Evolutionary conservation across 2,113 vertebrate species (phyloP).

Genomic region (Todiramphus chloris): DNA sequence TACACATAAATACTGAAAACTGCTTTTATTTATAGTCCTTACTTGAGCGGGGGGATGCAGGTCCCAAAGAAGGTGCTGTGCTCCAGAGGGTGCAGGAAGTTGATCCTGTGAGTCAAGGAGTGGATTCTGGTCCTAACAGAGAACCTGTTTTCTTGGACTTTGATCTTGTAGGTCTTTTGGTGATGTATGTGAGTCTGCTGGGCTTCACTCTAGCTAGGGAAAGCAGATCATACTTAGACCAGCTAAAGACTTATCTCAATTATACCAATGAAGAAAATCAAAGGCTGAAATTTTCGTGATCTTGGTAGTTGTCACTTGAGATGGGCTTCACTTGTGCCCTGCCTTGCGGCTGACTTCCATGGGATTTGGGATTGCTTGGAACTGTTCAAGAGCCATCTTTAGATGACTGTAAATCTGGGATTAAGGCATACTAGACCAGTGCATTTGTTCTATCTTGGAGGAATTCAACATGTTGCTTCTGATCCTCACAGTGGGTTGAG

Average conservation of each 20-base stretch:
- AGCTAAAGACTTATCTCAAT: not conserved
- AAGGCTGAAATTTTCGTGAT: not conserved
- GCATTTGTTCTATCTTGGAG: not conserved
- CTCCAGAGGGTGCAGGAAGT: not conserved
- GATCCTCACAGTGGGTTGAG: not conserved
- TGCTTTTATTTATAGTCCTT: not conserved
- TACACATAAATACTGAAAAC: not conserved
- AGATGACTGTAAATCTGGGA: not conserved
- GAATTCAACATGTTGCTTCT: rapidly evolving
- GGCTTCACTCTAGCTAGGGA: not conserved
- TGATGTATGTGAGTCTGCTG: not conserved
- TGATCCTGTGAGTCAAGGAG: not conserved
- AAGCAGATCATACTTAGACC: not conserved
- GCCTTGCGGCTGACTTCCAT: not conserved
- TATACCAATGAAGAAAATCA: not conserved
- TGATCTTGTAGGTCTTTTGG: not conserved
- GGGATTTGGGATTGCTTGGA: not conserved
- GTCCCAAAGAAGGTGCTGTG: not conserved
- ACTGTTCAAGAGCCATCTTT: not conserved
- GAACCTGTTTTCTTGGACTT: not conserved
- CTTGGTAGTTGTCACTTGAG: not conserved
- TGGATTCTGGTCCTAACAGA: not conserved
- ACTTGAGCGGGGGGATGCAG: not conserved
- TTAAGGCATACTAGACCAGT: not conserved
- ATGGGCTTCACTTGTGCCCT: not conserved